Evolutionary conservation across 2,797 vertebrate species (phyloP), one percentile per base, ranked within the genome.

Genomic region (Hafferia zeledoni): DNA sequence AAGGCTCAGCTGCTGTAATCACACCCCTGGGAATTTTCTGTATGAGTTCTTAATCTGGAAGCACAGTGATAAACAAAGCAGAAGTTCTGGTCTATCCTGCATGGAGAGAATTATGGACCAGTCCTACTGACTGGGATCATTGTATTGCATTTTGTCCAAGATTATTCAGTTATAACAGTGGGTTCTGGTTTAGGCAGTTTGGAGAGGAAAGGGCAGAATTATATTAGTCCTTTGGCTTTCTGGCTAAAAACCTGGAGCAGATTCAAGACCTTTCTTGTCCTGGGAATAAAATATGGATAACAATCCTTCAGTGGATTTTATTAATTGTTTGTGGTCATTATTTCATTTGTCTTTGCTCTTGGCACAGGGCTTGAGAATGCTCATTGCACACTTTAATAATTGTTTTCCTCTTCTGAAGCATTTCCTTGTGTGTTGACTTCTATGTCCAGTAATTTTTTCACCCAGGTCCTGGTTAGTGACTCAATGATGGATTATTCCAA

Each of bases 141-240:
- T 89, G 24, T 67, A 25, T 77, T 89, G 81, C 89, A 96, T 95
- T 80, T 90, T 93, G 50, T n/a, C 52, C 50, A 65, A 57, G 44
- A 49, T 92, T 75, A 94, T 93, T 94, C 47, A 79, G 31, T 78
- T 46, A 37, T 56, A 85, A 53, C 75, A 56, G 50, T 24, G 23
- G 82, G 35, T 64, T 77, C 71, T 92, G 60, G 16, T 92, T 88
- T 59, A 79, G 96, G 64, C 31, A 83, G 15, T 52, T 81, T 84
- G 57, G 50, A 90, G 53, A 71, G 35, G 60, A 35, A 68, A 22
- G 57, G 25, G 11, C 68, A 69, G 31, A 70, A 83, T 71, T 57
- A 8, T 39, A 37, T 87, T 5, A 61, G 2, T 50, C 81, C 44
- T 65, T 75, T 52, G 53, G 25, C 56, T 89, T 33, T 25, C 39